These are phyloP conservation scores for Ennomos quercinarius DNA, from an alignment of 2,888 invertebrate genomes.

Conservation along the genomic window DNA sequence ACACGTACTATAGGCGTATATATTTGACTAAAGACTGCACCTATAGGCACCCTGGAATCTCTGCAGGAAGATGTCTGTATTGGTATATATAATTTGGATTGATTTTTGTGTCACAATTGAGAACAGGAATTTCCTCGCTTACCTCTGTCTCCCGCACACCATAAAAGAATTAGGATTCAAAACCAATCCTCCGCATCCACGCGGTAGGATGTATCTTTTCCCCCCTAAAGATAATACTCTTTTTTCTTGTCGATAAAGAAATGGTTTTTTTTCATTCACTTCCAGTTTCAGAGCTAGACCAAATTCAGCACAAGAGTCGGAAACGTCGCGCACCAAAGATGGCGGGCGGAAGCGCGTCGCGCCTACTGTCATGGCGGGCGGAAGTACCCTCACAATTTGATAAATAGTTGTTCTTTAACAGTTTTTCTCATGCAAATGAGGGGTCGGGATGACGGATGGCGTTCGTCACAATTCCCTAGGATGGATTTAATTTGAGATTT, in stretches of 20 bases:
- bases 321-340: conserved; percentile 66
- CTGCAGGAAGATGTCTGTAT: too few species aligned
- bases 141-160: too few species aligned
- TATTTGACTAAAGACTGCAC: too few species aligned
- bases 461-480: conserved; percentile 83
- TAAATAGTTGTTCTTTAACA: conserved; percentile 85
- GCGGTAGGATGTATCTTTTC: too few species aligned
- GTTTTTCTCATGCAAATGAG: conserved; percentile 85
- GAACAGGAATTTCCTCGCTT: too few species aligned
- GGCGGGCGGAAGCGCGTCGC: conserved; percentile 81
- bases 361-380: conserved; percentile 82
- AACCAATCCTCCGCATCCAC: too few species aligned
- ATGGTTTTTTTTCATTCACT: conserved; percentile 19
- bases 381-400: conserved; percentile 82
- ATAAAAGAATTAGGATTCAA: too few species aligned
- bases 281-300: conserved; percentile 40
- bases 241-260: background rate
- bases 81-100: too few species aligned
- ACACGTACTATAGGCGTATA: too few species aligned
- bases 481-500: conserved; percentile 82
- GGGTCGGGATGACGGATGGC: conserved; percentile 81
- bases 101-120: too few species aligned
- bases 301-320: conserved; percentile 35
- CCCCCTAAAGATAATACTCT: too few species aligned
- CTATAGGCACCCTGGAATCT: too few species aligned